Base-by-base conservation (phyloP, 2,888 invertebrate species). In the Megaustenia siamemsis region DNA sequence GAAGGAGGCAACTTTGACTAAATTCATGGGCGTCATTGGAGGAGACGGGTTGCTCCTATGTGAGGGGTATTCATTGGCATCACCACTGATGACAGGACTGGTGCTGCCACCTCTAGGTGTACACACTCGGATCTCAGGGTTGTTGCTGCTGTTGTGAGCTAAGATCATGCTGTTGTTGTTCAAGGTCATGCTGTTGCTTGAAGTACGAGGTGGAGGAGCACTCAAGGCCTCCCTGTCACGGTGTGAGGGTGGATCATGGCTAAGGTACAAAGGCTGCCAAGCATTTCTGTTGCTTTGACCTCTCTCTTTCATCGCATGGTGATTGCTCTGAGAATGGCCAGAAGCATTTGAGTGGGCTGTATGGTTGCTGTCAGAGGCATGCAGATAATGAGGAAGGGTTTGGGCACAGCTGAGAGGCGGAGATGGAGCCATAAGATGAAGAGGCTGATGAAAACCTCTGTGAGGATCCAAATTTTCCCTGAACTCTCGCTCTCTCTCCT, bases 11-110 rank as follows among this genome's bases (percentile, higher is more conserved):
- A 71, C 84, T 76, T 79, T 85, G 53, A 73, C 79, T 80, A 78
- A 66, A 32, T 77, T 84, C 66, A 82, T 86, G 43, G 88, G 63
- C n/a, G 66, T 79, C 79, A 84, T 71, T 1, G 79, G 84, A 38
- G 84, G 84, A 8, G 84, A 84, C 5, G 71, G 71, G 49, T 79
- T 73, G 24, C 32, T 77, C 6, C 53, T 60, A 15, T 71, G 85
- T 5, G 71, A 78, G 8, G 76, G 56, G 68, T 75, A 68, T 15
- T 63, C 75, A 24, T 66, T 53, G 38, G 35, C 10, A 15, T 56
- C 56, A 8, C 73, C 79, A 63, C 32, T 45, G 24, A 79, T 71
- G 24, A 66, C 24, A 3, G 78, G 81, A n/a, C 78, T 86, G n/a
- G 76, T 73, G 60, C 82, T 86, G 45, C 73, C 35, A 3, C 79